Conservation (phyloP, 92 coral and sea anemone genomes). For the Pocillopora meandrina region DNA sequence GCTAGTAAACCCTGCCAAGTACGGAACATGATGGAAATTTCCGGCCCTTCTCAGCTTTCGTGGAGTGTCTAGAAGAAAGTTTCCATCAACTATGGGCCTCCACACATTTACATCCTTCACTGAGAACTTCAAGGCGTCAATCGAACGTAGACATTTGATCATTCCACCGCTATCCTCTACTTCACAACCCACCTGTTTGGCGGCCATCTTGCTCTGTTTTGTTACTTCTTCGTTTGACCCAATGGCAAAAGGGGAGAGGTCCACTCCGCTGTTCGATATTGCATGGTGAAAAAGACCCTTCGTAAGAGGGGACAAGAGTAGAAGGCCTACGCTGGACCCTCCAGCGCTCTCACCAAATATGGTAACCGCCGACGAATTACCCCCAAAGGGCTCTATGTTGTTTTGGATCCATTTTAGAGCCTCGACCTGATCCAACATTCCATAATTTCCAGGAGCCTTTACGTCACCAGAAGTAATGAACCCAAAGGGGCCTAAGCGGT, state of each 20-base stretch:
- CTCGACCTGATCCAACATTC: slow-evolving; percentile 86
- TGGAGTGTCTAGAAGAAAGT: slow-evolving; percentile 71
- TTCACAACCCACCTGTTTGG: slow-evolving; percentile 52
- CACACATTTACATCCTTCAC: slow-evolving; percentile 61
- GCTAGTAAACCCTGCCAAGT: slow-evolving; percentile 80
- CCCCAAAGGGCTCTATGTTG: slow-evolving; percentile 71
- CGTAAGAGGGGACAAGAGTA: slow-evolving; percentile 65
- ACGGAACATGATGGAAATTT: slow-evolving; percentile 62
- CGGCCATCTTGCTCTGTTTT: slow-evolving; percentile 41
- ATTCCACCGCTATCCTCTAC: slow-evolving; percentile 33
- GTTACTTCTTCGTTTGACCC: slow-evolving; percentile 52
- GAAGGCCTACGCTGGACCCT: slow-evolving; percentile 86
- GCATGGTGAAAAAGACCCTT: slow-evolving; percentile 76
- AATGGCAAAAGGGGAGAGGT: slow-evolving; percentile 79
- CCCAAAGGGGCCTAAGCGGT: slow-evolving; percentile 83
- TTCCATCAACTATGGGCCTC: slow-evolving; percentile 78
- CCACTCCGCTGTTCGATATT: slow-evolving; percentile 77
- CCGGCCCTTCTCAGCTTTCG: slow-evolving; percentile 61
- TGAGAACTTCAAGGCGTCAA: slow-evolving; percentile 55
- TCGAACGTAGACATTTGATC: slow-evolving; percentile 67
- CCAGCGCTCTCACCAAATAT: slow-evolving; percentile 95
- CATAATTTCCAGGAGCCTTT: slow-evolving; percentile 79
- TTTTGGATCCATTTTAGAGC: slow-evolving; percentile 75
- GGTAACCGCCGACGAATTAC: slow-evolving; percentile 71
- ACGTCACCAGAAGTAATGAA: slow-evolving; percentile 74